phyloP scores from a whole-genome alignment of 92 coral and sea anemone genomes.

The Porites divaricata region DNA sequence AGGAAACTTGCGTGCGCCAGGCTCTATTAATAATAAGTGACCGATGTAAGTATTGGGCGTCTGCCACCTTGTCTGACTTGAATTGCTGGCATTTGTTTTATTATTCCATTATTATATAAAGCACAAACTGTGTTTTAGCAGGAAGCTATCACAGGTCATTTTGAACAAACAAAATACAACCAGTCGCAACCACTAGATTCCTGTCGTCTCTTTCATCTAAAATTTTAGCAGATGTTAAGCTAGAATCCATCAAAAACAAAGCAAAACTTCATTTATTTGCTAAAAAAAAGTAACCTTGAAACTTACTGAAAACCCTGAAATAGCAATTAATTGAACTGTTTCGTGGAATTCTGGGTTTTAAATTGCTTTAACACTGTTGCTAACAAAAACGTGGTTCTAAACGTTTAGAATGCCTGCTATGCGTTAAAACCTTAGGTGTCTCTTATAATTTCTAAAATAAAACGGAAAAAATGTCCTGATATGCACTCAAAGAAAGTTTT shows the following conservation, averaged over 20 bases:
- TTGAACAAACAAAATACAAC: neutral
- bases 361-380: too few relatives aligned
- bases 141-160: neutral
- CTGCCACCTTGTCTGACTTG: too few relatives aligned
- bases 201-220: neutral
- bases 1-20: too few relatives aligned
- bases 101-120: neutral
- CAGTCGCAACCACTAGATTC: neutral
- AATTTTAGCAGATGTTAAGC: neutral
- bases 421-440: too few relatives aligned
- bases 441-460: too few relatives aligned
- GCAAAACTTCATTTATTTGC: neutral
- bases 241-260: neutral
- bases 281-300: neutral
- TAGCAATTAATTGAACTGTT: neutral
- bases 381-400: too few relatives aligned
- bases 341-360: too few relatives aligned
- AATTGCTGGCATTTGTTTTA: neutral
- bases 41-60: too few relatives aligned
- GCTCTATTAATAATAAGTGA: too few relatives aligned
- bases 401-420: too few relatives aligned
- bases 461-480: too few relatives aligned
- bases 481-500: too few relatives aligned
- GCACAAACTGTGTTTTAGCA: neutral
- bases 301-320: neutral